These are phyloP conservation scores for Hydractinia echinata DNA, from an alignment of 30 jellyfish, hydroid and myxozoan species.

Conservation along the genomic window DNA sequence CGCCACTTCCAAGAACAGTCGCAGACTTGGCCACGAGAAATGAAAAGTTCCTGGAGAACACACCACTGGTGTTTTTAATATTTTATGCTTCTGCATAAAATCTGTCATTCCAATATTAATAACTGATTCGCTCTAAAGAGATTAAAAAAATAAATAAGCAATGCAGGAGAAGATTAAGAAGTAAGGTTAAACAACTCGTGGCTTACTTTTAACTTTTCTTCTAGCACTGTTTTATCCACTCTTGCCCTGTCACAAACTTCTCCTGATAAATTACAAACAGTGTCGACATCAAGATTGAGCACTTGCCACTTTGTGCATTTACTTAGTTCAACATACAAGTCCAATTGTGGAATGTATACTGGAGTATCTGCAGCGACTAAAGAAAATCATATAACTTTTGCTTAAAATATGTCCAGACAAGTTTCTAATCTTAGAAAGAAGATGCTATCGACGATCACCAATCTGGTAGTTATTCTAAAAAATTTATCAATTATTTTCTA, in stretches of 20 bases:
- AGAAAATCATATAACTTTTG: not conserved
- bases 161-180: too few species aligned
- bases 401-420: too few species aligned
- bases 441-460: too few species aligned
- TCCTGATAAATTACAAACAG: slow-evolving; percentile 32
- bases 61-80: slow-evolving; percentile 33
- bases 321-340: not conserved
- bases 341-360: slow-evolving; percentile 32
- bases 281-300: slow-evolving; percentile 43
- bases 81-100: slow-evolving; percentile 24
- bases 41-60: slow-evolving; percentile 54
- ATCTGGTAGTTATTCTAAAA: too few species aligned
- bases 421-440: too few species aligned
- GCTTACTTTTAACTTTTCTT: not conserved
- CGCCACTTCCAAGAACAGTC: slow-evolving; percentile 47
- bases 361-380: slow-evolving; percentile 19
- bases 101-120: slow-evolving; percentile 29
- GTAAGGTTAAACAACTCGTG: too few species aligned
- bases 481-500: too few species aligned
- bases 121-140: slow-evolving; percentile 8
- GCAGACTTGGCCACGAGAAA: slow-evolving; percentile 63
- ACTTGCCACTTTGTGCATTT: slow-evolving; percentile 41
- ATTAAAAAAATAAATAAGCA: too few species aligned
- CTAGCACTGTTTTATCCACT: not conserved
- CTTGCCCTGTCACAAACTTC: slow-evolving; percentile 1